Evolutionary conservation across 2,113 vertebrate genomes (phyloP).

Genomic region (Oryctolagus cuniculus): DNA sequence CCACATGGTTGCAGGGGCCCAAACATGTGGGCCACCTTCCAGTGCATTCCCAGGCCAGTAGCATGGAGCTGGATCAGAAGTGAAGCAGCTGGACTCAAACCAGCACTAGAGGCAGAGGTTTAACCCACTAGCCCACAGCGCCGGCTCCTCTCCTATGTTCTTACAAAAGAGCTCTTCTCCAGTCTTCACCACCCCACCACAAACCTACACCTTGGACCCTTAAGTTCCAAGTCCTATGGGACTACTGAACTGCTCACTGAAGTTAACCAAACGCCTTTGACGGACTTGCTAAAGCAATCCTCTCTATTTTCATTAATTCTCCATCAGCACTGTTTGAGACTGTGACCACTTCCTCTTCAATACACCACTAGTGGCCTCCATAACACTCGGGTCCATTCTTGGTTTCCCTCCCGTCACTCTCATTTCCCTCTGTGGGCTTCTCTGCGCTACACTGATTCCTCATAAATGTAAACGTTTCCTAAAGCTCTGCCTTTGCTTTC

Average conservation of each 20-base stretch:
- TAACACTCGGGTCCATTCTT: neutral
- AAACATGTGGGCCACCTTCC: too few species aligned
- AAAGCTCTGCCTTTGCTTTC: neutral
- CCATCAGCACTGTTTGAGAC: neutral
- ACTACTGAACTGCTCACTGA: neutral
- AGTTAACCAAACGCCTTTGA: neutral
- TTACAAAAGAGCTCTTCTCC: neutral
- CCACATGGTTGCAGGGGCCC: too few species aligned
- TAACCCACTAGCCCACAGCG: too few species aligned
- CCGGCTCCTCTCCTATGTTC: neutral
- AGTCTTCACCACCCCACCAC: neutral
- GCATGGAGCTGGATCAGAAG: too few species aligned
- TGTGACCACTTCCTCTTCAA: conserved; percentile 42
- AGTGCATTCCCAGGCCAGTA: too few species aligned
- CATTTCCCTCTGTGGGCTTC: too few species aligned
- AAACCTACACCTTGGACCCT: neutral
- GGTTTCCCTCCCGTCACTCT: neutral
- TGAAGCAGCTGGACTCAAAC: too few species aligned
- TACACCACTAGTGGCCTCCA: neutral
- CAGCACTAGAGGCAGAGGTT: too few species aligned
- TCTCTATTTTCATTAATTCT: neutral
- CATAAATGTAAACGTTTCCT: neutral
- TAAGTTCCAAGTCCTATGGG: neutral
- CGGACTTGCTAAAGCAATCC: neutral
- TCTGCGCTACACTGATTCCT: neutral